phyloP scores from a whole-genome alignment of 2,797 vertebrate genomes.

The Manis pentadactyla region DNA sequence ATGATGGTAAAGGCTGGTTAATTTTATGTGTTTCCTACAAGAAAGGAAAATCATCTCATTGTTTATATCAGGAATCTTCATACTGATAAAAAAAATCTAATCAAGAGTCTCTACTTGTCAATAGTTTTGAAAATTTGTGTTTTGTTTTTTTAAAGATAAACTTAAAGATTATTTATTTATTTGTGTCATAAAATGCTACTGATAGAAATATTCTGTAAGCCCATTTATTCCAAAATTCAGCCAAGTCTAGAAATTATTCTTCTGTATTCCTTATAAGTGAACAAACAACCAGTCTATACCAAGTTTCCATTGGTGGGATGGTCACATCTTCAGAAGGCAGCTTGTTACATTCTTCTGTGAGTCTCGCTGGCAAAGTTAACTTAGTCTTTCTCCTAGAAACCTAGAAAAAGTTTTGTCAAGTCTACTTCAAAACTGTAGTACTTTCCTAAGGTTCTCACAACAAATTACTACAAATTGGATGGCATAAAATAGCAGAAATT shows the following conservation, averaged over 20 bases:
- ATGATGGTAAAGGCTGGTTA: background rate
- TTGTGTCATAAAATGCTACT: background rate
- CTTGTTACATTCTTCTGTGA: background rate
- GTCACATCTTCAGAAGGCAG: background rate
- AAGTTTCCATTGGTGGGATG: background rate
- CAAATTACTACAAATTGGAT: background rate
- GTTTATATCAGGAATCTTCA: background rate
- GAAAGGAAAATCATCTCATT: background rate
- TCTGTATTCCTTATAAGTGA: background rate
- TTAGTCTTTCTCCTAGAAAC: background rate
- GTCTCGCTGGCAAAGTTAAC: background rate
- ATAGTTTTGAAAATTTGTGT: background rate
- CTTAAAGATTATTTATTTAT: background rate
- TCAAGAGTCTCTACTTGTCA: background rate
- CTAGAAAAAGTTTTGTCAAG: background rate
- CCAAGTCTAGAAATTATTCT: background rate
- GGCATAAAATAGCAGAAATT: background rate
- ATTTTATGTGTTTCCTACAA: background rate
- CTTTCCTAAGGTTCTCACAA: background rate
- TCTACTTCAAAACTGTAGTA: background rate
- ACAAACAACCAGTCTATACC: background rate
- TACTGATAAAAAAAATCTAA: background rate
- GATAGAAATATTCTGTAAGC: background rate
- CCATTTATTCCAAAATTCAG: background rate
- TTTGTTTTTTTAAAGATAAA: conserved; percentile 24